Evolutionary conservation across 2,888 invertebrate genomes (phyloP), one percentile per base, ranked within the genome.

Genomic region (Dolomedes plantarius): DNA sequence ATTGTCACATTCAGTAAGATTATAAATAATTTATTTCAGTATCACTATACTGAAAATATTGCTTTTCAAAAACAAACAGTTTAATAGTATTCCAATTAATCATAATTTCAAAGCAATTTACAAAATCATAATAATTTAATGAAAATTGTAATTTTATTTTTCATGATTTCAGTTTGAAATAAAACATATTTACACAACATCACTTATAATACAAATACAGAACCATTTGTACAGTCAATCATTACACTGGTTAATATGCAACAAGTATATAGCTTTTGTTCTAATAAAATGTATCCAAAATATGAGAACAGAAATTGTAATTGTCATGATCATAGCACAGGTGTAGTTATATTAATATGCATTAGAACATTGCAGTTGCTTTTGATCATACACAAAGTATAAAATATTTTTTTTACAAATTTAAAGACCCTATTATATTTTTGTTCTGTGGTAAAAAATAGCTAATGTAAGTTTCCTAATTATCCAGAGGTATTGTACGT

Each of bases 111-210:
- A 36, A 9, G 36, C 36, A 36, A 36, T 36, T 36, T 36, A 36
- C 36, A 36, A 36, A 36, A 9, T 36, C 36, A 7, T 36, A 7
- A 36, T 36, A 36, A 36, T 36, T 36, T 5, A 36, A 7, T 7
- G 9, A 36, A 36, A 36, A 36, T 36, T 36, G 36, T 7, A 36
- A 36, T 36, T 9, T 36, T 9, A 36, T 36, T 9, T 36, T 9
- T 36, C 36, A 36, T 36, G 9, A 36, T 36, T 9, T 36, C 36
- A 36, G 9, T 56, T 56, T 23, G 3, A 56, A 56, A 19, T 56
- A 56, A 56, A 56, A 56, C 56, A 56, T 56, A 56, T 56, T 56
- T 56, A 56, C 56, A 56, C 5, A n/a, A n/a, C 41, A 46, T 13
- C 16, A 46, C 11, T 23, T 56, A 23, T 56, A 11, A 56, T 56